These are phyloP conservation scores for Andrena marginata DNA, from an alignment of 2,888 invertebrate genomes.

Conservation along the genomic window DNA sequence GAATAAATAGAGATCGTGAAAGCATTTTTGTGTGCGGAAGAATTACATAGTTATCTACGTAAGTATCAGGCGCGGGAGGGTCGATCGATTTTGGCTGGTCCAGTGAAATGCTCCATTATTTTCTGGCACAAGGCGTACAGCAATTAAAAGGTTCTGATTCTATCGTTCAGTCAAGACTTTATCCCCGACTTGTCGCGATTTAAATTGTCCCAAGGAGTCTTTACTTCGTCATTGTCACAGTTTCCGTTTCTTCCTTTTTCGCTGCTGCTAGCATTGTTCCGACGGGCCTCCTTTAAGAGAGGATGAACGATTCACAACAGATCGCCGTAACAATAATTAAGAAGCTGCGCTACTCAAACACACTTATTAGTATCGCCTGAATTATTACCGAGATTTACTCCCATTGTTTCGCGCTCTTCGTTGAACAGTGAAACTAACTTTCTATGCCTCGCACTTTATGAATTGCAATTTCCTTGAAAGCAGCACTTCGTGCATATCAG, in stretches of 20 bases:
- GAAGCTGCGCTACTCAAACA: not conserved
- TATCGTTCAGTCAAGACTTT: not conserved
- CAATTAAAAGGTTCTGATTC: constrained; percentile 28
- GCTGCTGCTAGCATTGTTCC: not conserved
- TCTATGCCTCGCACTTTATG: too few species aligned
- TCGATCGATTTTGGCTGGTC: not conserved
- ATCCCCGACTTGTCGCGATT: not conserved
- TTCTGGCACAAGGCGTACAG: constrained; percentile 2
- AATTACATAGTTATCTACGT: not conserved
- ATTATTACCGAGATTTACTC: not conserved
- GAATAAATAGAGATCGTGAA: too few species aligned
- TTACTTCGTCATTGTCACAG: constrained; percentile 13
- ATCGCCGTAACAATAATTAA: constrained; percentile 17
- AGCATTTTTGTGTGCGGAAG: too few species aligned
- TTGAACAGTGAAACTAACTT: too few species aligned
- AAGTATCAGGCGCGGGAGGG: not conserved
- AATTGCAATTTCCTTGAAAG: too few species aligned
- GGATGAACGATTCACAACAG: constrained; percentile 2
- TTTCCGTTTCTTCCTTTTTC: constrained; percentile 1
- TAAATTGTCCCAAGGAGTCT: constrained; percentile 5
- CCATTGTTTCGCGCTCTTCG: too few species aligned
- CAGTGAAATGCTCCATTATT: not conserved
- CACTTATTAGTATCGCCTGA: not conserved
- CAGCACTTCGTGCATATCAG: not conserved
- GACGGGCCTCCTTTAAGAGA: not conserved